Evolutionary conservation across 2,797 vertebrate genomes (phyloP).

Genomic region (Ficedula albicollis): DNA sequence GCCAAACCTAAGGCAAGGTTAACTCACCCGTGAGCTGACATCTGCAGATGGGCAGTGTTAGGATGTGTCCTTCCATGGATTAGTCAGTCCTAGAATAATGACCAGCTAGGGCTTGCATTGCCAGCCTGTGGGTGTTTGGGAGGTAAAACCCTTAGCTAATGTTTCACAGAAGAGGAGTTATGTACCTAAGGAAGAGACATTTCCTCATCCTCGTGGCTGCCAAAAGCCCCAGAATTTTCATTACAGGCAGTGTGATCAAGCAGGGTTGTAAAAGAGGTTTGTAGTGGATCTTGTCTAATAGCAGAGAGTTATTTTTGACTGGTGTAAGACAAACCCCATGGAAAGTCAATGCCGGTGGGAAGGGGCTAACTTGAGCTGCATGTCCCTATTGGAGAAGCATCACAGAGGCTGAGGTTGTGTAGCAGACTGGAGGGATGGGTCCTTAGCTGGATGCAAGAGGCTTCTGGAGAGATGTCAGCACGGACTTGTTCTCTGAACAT

Average conservation of each 20-base stretch:
- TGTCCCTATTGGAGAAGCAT: neutral
- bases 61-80: neutral
- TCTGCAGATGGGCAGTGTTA: neutral
- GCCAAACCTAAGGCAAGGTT: neutral
- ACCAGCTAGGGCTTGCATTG: neutral
- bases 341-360: neutral
- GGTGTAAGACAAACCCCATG: neutral
- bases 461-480: neutral
- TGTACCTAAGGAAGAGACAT: rapidly evolving
- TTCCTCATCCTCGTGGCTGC: neutral
- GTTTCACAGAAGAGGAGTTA: neutral
- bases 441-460: neutral
- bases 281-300: neutral
- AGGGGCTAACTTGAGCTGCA: neutral
- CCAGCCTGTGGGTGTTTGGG: neutral
- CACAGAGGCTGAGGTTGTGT: neutral
- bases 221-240: neutral
- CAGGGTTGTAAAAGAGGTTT: neutral
- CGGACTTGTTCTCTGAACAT: neutral
- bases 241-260: neutral
- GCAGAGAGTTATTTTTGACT: neutral
- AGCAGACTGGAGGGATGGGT: neutral
- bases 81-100: neutral
- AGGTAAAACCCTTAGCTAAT: neutral
- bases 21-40: neutral